Percentiles rank a stretch among this genome's conserved stretches.
These are phyloP conservation scores for Pandemis cinnamomeana DNA, from an alignment of 2,888 invertebrate species.

Conservation along the genomic window DNA sequence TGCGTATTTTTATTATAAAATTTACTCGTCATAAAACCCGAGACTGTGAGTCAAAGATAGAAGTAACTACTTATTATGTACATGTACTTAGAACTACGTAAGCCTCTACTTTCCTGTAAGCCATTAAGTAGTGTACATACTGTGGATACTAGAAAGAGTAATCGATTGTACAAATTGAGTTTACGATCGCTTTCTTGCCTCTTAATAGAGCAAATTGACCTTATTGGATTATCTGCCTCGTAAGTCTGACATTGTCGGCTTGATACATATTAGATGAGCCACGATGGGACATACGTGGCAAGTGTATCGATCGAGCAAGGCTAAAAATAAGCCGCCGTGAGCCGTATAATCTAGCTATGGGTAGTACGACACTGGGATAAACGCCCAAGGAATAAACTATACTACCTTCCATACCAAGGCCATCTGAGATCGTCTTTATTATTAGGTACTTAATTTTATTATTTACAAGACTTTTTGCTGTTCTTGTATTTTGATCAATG, in stretches of 20 bases:
- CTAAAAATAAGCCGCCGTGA: conserved; percentile 18
- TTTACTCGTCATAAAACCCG: not conserved
- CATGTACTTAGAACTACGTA: not conserved
- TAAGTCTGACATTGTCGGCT: conserved; percentile 24
- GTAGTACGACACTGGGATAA: not conserved
- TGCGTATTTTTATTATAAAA: no score
- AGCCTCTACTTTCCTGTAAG: not conserved
- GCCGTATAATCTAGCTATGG: not conserved
- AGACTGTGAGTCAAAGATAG: no score
- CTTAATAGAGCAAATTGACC: conserved; percentile 7
- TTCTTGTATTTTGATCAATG: no score
- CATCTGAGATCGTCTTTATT: not conserved
- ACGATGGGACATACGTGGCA: conserved; percentile 4
- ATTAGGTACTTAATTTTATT: no score
- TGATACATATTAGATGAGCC: conserved; percentile 30
- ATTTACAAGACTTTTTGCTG: no score
- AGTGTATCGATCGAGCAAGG: conserved; percentile 26
- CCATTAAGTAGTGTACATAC: not conserved
- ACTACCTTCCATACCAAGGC: not conserved
- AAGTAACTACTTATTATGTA: not conserved
- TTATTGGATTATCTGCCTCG: conserved; percentile 22
- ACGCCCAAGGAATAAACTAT: no score
- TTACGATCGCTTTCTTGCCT: conserved; percentile 8
- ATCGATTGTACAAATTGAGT: conserved; percentile 5
- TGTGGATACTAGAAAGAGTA: not conserved